Evolutionary conservation across 2,888 invertebrate genomes (phyloP).

Genomic region (Chrysolina americana): DNA sequence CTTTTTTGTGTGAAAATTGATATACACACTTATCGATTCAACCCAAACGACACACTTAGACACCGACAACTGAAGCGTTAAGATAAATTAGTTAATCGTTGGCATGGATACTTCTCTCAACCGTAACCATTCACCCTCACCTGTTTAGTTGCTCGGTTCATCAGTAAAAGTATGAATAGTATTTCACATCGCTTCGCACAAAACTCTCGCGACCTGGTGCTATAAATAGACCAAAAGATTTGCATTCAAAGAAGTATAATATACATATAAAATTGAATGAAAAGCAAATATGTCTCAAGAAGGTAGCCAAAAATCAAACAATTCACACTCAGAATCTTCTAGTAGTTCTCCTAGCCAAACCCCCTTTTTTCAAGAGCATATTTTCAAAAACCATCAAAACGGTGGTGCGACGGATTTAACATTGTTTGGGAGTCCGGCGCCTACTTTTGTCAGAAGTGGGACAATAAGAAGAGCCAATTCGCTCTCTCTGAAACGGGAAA

Average conservation of each 20-base stretch:
- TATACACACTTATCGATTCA: conserved; percentile 55
- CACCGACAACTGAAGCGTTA: conserved; percentile 60
- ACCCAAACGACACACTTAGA: conserved; percentile 43
- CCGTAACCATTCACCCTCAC: conserved; percentile 52
- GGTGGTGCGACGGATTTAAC: conserved; percentile 58
- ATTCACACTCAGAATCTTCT: conserved; percentile 64
- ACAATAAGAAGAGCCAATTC: conserved; percentile 64
- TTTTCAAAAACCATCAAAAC: conserved; percentile 43
- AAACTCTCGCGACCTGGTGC: neutral
- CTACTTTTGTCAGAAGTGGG: conserved; percentile 62
- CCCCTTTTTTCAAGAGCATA: conserved; percentile 60
- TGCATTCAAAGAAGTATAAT: neutral
- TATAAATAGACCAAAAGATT: conserved; percentile 1
- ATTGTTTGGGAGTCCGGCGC: conserved; percentile 61
- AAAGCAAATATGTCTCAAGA: conserved; percentile 35
- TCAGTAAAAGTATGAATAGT: conserved; percentile 24
- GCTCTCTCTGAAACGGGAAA: conserved; percentile 52
- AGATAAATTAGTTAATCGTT: conserved; percentile 64
- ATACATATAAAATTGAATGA: neutral
- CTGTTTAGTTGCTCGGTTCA: conserved; percentile 27
- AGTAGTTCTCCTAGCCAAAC: conserved; percentile 60
- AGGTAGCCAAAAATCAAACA: conserved; percentile 47
- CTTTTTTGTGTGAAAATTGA: neutral
- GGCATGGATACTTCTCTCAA: conserved; percentile 63
- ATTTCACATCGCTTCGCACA: neutral